Percentiles rank a stretch among this genome's conserved stretches.
Evolutionary conservation across 2,797 vertebrate species (phyloP).

Genomic region (Distichodus sexfasciatus): DNA sequence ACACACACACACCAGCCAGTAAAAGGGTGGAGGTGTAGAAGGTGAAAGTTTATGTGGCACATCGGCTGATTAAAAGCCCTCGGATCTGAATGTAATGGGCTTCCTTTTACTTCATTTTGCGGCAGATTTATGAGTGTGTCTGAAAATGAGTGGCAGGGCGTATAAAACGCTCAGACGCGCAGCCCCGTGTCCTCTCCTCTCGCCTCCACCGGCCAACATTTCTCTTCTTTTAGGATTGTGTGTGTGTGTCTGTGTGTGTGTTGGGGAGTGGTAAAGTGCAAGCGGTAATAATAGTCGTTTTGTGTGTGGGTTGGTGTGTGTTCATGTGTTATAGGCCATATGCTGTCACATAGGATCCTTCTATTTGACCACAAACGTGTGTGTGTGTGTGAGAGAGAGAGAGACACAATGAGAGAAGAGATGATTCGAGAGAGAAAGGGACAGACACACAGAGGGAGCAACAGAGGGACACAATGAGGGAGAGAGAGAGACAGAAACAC

Average conservation of each 20-base stretch:
- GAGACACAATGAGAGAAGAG: too few species aligned
- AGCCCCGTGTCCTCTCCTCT: conserved; percentile 28
- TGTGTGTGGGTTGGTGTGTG: neutral
- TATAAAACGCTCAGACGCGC: conserved; percentile 70
- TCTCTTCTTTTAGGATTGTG: conserved; percentile 14
- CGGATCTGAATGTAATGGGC: conserved; percentile 73
- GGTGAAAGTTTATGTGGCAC: conserved; percentile 75
- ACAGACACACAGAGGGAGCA: too few species aligned
- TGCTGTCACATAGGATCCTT: too few species aligned
- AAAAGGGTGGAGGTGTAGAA: conserved; percentile 63
- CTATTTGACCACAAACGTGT: too few species aligned
- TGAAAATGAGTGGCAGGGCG: conserved; percentile 69
- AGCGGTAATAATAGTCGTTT: neutral
- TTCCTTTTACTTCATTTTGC: conserved; percentile 68
- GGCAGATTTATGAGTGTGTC: conserved; percentile 67
- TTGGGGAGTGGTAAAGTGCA: neutral
- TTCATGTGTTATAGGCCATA: too few species aligned
- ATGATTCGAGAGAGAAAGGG: too few species aligned
- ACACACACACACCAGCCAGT: conserved; percentile 42
- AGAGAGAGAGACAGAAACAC: too few species aligned
- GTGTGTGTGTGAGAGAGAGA: too few species aligned
- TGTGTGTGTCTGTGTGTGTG: conserved; percentile 4
- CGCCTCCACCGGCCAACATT: conserved; percentile 4
- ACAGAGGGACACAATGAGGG: too few species aligned
- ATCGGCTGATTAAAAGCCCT: conserved; percentile 67